Evolutionary conservation across 2,113 vertebrate species (phyloP).

Genomic region (Phrynosoma blainvillii): DNA sequence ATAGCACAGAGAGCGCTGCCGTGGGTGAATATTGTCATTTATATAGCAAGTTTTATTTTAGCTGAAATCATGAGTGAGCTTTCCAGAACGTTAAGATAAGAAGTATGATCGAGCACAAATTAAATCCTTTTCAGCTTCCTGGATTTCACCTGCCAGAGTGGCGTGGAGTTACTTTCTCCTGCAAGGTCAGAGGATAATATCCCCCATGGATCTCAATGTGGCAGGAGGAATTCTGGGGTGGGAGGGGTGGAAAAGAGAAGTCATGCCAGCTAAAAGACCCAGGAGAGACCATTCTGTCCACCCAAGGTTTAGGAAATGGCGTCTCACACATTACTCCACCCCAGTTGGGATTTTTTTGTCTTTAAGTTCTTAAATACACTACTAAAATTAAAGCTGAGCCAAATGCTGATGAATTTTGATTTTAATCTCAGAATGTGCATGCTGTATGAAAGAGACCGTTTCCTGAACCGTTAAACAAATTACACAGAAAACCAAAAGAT

Average conservation of each 20-base stretch:
- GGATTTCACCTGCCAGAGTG: background rate
- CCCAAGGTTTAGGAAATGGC: background rate
- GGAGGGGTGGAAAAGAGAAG: background rate
- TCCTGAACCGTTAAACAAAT: background rate
- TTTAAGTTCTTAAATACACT: background rate
- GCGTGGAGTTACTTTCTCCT: background rate
- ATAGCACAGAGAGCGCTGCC: slow-evolving; percentile 18
- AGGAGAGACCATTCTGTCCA: background rate
- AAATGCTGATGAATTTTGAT: background rate
- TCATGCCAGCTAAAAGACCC: background rate
- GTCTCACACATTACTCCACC: background rate
- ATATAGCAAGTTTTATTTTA: slow-evolving; percentile 26
- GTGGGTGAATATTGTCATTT: slow-evolving; percentile 31
- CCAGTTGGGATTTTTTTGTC: background rate
- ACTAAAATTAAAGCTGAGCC: background rate
- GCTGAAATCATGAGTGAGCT: slow-evolving; percentile 19
- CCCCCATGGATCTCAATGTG: background rate
- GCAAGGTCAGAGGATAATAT: no score
- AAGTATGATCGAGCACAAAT: background rate
- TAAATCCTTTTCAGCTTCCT: background rate
- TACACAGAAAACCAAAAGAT: background rate
- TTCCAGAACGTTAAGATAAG: background rate
- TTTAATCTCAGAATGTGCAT: background rate
- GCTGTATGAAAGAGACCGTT: background rate
- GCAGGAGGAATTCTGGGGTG: background rate